Evolutionary conservation across 2,113 vertebrate species (phyloP).

Genomic region (Rhipidura dahli): DNA sequence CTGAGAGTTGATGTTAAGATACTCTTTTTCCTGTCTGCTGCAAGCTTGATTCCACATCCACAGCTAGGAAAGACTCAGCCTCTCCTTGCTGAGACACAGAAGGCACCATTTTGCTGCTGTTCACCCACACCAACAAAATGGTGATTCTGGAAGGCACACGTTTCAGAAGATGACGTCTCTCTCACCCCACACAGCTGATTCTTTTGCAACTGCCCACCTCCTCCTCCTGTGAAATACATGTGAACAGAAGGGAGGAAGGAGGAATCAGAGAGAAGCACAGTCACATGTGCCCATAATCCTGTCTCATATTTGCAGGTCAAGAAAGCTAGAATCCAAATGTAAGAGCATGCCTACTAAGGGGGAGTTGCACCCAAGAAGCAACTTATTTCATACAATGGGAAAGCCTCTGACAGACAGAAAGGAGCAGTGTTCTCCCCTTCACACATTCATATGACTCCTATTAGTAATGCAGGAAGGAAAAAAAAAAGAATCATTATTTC

Average conservation of each 20-base stretch:
- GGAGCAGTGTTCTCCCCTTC: background rate
- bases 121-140: background rate
- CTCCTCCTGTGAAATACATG: background rate
- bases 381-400: background rate
- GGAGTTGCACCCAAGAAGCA: background rate
- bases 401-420: background rate
- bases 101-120: conserved; percentile 5
- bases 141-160: background rate
- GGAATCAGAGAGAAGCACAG: background rate
- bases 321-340: background rate
- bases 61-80: background rate
- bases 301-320: background rate
- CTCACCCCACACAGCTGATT: background rate
- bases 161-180: background rate
- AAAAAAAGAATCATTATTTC: background rate
- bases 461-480: background rate
- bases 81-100: background rate
- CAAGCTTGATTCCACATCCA: background rate
- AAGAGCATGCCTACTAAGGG: background rate
- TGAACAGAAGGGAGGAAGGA: background rate
- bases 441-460: background rate
- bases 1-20: background rate
- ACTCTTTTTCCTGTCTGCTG: background rate
- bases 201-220: background rate
- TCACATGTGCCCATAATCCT: background rate